Evolutionary conservation across 2,888 invertebrate genomes (phyloP).

Genomic region (Ichneumon xanthorius): DNA sequence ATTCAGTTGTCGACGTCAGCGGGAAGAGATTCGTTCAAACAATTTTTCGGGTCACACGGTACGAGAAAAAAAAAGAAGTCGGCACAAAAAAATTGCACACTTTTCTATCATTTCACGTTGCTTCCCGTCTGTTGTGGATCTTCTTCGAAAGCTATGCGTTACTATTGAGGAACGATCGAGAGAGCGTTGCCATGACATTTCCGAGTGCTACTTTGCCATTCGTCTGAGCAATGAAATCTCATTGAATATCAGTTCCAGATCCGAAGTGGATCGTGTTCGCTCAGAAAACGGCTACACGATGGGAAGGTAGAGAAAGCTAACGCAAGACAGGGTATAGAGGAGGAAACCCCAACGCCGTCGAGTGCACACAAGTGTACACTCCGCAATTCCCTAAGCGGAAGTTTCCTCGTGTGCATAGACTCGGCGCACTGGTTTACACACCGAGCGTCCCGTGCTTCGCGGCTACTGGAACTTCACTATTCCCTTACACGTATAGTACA

Average conservation of each 20-base stretch:
- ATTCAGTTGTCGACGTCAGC: conserved; percentile 53
- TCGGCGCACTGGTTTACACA: conserved; percentile 54
- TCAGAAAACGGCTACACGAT: conserved; percentile 55
- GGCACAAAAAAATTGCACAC: background rate
- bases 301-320: conserved; percentile 20
- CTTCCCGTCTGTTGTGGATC: background rate
- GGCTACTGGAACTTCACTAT: conserved; percentile 38
- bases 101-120: background rate
- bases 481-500: background rate
- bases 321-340: conserved; percentile 27
- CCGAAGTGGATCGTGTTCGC: conserved; percentile 73
- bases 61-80: background rate
- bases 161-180: background rate
- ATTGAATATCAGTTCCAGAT: conserved; percentile 73
- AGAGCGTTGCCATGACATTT: conserved; percentile 72
- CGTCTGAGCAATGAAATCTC: conserved; percentile 74
- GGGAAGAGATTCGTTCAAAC: conserved; percentile 3
- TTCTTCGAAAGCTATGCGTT: background rate
- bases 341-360: conserved; percentile 11
- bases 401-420: conserved; percentile 61
- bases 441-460: conserved; percentile 29
- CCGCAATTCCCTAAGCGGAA: conserved; percentile 61
- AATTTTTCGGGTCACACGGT: conserved; percentile 5
- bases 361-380: conserved; percentile 59
- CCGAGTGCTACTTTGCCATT: conserved; percentile 64